Evolutionary conservation across 2,113 vertebrate species (phyloP), one percentile per base, ranked within the genome.

Genomic region (Callipepla californica): DNA sequence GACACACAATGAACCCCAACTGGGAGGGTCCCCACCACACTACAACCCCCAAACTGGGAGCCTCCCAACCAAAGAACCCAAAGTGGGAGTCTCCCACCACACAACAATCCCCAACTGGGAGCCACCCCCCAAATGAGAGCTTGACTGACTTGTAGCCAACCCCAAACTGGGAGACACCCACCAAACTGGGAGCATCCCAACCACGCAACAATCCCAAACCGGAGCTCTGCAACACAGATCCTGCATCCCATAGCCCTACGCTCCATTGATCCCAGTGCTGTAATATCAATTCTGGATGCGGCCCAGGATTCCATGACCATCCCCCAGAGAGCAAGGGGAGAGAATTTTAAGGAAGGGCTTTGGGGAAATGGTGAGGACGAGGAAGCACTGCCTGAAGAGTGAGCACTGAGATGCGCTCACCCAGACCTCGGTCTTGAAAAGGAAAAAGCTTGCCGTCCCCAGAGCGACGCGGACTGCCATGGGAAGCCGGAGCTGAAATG

Each of bases 381-480:
- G 30, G 58, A 70, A 65, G 44, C 2, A 1, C 7, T 3, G 1
- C 42, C 34, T 51, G 23, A 28, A 17, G 15, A 16, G 26, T 5
- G 15, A 53, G 51, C 26, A 53, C 8, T 28, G 51, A 53, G 51
- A 53, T 53, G 51, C 6, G 51, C 15, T 57, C 13, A 3, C 14
- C 44, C 42, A 13, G 14, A 38, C 26, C 48, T 80, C 32, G 7
- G 32, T 8, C 22, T 15, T 2, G 6, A 36, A 76, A 44, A 28
- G 26, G 22, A 51, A 58, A 74, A 57, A 57, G 53, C 53, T 30
- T 28, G 51, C 51, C 26, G 16, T 53, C 53, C 28, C 32, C 53
- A 26, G 26, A 9, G 70, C 42, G 17, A 6, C 5, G 1, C 8
- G 5, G 58, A 42, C 58, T 65, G 38, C 44, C 4, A 1, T 1